phyloP scores from a whole-genome alignment of 92 coral and sea anemone genomes.

The Paramuricea clavata region DNA sequence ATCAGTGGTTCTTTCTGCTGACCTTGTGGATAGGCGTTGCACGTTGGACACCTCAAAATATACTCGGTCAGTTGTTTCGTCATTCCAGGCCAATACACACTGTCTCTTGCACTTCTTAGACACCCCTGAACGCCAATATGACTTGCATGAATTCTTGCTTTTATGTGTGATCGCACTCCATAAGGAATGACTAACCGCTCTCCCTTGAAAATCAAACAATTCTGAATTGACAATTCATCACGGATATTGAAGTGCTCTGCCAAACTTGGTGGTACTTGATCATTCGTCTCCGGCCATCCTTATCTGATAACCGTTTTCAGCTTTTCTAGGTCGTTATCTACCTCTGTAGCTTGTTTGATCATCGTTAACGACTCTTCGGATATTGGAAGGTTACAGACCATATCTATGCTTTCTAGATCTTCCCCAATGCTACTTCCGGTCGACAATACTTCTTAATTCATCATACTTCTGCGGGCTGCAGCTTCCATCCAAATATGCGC shows the following conservation, averaged over 20 bases:
- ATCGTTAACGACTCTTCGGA: too few species aligned
- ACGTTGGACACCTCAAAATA: slow-evolving; percentile 39
- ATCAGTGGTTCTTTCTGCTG: slow-evolving; percentile 68
- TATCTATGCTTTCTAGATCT: slow-evolving; percentile 52
- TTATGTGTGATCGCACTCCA: too few species aligned
- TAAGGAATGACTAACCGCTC: too few species aligned
- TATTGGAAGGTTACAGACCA: too few species aligned
- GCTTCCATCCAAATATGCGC: slow-evolving; percentile 60
- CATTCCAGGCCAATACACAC: slow-evolving; percentile 30
- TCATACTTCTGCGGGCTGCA: slow-evolving; percentile 7
- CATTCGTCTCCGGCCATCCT: too few species aligned
- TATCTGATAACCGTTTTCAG: too few species aligned
- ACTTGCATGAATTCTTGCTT: too few species aligned
- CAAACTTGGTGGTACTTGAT: slow-evolving; percentile 26
- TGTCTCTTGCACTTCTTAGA: slow-evolving; percentile 30
- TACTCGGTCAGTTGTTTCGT: background rate
- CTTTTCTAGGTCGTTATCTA: too few species aligned
- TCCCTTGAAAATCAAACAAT: slow-evolving; percentile 54
- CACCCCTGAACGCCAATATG: slow-evolving; percentile 37
- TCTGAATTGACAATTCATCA: slow-evolving; percentile 50
- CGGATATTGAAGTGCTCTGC: slow-evolving; percentile 32
- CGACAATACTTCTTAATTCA: slow-evolving; percentile 11
- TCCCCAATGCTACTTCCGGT: too few species aligned
- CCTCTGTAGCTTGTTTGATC: too few species aligned
- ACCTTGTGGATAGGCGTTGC: slow-evolving; percentile 53